Conservation (phyloP, 2,888 invertebrate genomes). For the Macaria liturata region DNA sequence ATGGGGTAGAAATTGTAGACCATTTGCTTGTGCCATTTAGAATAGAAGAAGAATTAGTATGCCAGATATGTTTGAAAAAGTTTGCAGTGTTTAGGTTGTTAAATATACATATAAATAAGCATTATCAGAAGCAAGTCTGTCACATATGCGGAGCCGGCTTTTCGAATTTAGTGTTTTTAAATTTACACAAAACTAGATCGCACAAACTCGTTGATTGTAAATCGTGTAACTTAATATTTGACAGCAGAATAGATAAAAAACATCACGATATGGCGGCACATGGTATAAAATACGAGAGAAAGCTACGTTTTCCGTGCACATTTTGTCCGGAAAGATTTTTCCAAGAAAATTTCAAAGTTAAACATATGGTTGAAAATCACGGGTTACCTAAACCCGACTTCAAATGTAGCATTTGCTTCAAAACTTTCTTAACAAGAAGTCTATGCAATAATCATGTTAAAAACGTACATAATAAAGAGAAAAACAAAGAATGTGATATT, state of each 20-base stretch:
- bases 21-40: slow-evolving; percentile 67
- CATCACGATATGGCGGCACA: slow-evolving; percentile 39
- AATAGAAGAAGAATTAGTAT: slow-evolving; percentile 52
- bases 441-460: slow-evolving; percentile 67
- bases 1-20: slow-evolving; percentile 51
- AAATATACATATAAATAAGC: slow-evolving; percentile 71
- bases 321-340: slow-evolving; percentile 59
- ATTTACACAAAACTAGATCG: slow-evolving; percentile 59
- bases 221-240: slow-evolving; percentile 51
- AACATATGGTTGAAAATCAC: slow-evolving; percentile 57
- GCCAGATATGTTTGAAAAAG: slow-evolving; percentile 60
- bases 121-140: slow-evolving; percentile 70
- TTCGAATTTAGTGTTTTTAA: slow-evolving; percentile 64
- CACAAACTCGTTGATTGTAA: slow-evolving; percentile 55
- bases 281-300: slow-evolving; percentile 45
- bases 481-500: slow-evolving; percentile 61
- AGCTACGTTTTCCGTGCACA: slow-evolving; percentile 57
- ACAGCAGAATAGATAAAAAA: slow-evolving; percentile 39
- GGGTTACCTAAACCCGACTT: slow-evolving; percentile 58
- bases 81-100: slow-evolving; percentile 58
- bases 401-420: slow-evolving; percentile 57
- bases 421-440: slow-evolving; percentile 64
- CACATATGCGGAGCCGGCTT: slow-evolving; percentile 70
- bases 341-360: slow-evolving; percentile 55
- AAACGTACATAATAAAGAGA: slow-evolving; percentile 68